Evolutionary conservation across 92 coral and sea anemone genomes (phyloP).

Genomic region (Porites evermanni): DNA sequence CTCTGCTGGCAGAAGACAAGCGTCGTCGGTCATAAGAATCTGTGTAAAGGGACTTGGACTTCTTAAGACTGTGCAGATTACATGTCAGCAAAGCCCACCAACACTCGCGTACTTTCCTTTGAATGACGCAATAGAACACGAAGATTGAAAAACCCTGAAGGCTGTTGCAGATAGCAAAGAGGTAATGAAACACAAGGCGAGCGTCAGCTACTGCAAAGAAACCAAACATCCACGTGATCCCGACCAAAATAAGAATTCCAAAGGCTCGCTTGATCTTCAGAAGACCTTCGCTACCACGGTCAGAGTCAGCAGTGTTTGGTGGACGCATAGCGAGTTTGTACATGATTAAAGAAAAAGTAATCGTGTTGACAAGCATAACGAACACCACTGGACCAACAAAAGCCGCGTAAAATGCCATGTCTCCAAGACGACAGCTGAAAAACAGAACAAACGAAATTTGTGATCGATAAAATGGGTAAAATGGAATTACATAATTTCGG

Average conservation of each 20-base stretch:
- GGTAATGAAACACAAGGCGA: constrained; percentile 86
- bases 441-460: neutral
- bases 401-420: constrained; percentile 88
- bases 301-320: constrained; percentile 89
- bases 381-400: constrained; percentile 89
- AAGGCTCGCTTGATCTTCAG: constrained; percentile 92
- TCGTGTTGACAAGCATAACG: constrained; percentile 81
- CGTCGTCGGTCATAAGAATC: constrained; percentile 94
- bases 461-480: neutral
- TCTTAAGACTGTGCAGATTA: constrained; percentile 80
- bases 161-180: constrained; percentile 86
- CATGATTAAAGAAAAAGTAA: constrained; percentile 84
- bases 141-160: constrained; percentile 96
- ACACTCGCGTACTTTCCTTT: constrained; percentile 94
- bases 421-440: constrained; percentile 94
- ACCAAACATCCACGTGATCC: constrained; percentile 96
- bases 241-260: constrained; percentile 94
- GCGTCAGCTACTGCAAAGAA: constrained; percentile 89
- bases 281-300: constrained; percentile 71
- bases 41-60: constrained; percentile 82
- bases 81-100: constrained; percentile 95
- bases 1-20: constrained; percentile 87
- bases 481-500: too few relatives aligned
- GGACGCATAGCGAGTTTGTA: constrained; percentile 96
- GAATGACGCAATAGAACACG: constrained; percentile 95